Evolutionary conservation across 2,888 invertebrate genomes (phyloP).

Genomic region (Marasmarcha lunaedactyla): DNA sequence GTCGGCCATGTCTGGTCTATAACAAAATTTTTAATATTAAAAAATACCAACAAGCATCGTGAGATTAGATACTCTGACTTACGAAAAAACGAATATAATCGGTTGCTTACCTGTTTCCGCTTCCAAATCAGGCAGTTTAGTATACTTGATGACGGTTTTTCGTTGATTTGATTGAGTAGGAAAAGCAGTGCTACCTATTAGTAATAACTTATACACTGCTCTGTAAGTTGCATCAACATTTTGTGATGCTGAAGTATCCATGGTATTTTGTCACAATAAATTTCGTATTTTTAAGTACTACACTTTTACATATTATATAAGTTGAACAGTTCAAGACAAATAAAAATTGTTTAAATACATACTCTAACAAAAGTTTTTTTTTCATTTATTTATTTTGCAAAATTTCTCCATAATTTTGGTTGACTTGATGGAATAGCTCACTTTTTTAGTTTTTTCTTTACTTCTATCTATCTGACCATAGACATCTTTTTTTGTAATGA

Average conservation of each 20-base stretch:
- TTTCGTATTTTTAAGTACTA: constrained; percentile 5
- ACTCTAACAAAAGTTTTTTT: no score
- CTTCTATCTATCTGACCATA: no score
- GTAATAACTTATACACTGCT: constrained; percentile 23
- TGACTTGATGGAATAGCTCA: no score
- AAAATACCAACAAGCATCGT: neutral
- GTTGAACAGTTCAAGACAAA: neutral
- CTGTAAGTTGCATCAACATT: constrained; percentile 26
- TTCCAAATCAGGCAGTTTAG: constrained; percentile 48
- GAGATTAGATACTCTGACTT: neutral
- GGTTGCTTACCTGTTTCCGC: constrained; percentile 20
- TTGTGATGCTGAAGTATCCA: constrained; percentile 49
- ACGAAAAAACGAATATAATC: neutral
- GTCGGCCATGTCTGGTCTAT: constrained; percentile 34
- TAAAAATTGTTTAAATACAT: neutral
- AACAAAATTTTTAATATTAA: constrained; percentile 8
- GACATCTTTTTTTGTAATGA: no score
- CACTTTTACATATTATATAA: neutral
- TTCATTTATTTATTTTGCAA: no score
- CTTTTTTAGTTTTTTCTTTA: no score
- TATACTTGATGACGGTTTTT: constrained; percentile 44
- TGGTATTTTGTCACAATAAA: constrained; percentile 24
- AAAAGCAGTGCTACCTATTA: constrained; percentile 29
- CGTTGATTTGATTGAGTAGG: constrained; percentile 28
- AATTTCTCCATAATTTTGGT: no score